phyloP scores from a whole-genome alignment of 2,888 invertebrate genomes.

The Heliconius sara region DNA sequence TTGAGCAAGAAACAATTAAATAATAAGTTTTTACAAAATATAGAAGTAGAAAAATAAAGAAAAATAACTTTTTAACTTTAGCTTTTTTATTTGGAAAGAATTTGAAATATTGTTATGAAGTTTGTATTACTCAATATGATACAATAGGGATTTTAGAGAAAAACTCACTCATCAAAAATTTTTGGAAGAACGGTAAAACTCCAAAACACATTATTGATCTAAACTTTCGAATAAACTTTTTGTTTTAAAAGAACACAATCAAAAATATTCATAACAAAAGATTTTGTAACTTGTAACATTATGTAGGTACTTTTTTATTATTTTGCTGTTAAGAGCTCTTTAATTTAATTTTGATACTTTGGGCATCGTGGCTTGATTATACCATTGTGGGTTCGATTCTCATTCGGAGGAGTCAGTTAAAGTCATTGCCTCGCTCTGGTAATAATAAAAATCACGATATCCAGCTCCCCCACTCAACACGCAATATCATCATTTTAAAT shows the following conservation, averaged over 20 bases:
- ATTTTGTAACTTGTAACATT: slow-evolving; percentile 3
- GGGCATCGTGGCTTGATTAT: neutral
- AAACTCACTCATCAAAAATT: neutral
- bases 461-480: too few relatives aligned
- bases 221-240: slow-evolving; percentile 1
- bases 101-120: slow-evolving; percentile 3
- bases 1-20: slow-evolving; percentile 16
- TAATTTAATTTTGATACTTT: neutral
- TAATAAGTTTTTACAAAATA: neutral
- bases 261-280: neutral
- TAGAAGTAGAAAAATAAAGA: neutral
- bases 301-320: neutral
- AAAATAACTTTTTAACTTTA: neutral
- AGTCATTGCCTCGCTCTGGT: neutral
- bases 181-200: neutral
- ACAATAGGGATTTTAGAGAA: neutral
- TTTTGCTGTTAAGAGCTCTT: neutral
- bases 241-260: slow-evolving; percentile 5
- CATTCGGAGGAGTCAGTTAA: neutral
- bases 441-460: too few relatives aligned
- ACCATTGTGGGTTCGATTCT: neutral
- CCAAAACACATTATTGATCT: slow-evolving; percentile 2
- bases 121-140: slow-evolving; percentile 6
- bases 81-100: neutral
- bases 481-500: too few relatives aligned